Evolutionary conservation across 2,797 vertebrate genomes (phyloP), one percentile per base, ranked within the genome.

Genomic region (Salarias fasciatus): DNA sequence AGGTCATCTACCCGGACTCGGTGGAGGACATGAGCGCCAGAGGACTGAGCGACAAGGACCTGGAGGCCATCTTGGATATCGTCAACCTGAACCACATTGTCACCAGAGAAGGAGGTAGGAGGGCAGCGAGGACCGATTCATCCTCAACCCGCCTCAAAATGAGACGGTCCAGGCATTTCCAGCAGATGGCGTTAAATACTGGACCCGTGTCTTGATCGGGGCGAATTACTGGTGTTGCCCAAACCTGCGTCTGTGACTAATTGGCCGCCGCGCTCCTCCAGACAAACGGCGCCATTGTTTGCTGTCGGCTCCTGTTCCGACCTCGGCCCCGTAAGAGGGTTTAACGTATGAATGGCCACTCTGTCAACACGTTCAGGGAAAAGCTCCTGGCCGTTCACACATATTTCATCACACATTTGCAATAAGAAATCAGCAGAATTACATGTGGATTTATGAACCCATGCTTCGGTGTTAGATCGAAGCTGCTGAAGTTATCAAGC

Each of bases 1-100:
- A 99, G 91, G 97, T 99, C 50, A 98, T 98, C 84, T 99, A 99
- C 86, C 97, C 97, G 0, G 97, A 99, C 83, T 96, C 95, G 0
- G 90, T 94, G 85, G 95, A 97, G 54, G 96, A 98, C 87, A 97
- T 99, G 97, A 91, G 92, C 2, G 85, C 90, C 33, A 96, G 94
- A 65, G 95, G 95, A 51, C 92, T 95, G 61, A 89, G 88, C 11
- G 97, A 99, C 80, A 91, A 87, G 29, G 94, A 98, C 77, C 90
- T 99, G 76, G 96, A 97, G n/a, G 50, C 66, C 68, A 98, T 99
- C 82, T 80, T 99, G 69, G 94, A 95, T 30, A 94, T 92, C 2
- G 97, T 99, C 69, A 95, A 98, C 78, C 94, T 99, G 41, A 95
- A 96, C 81, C 97, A 97, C 58, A 98, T 99, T 9, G 96, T 99